Conservation (phyloP, 2,113 vertebrate genomes). For the Vulpes ferrilata region DNA sequence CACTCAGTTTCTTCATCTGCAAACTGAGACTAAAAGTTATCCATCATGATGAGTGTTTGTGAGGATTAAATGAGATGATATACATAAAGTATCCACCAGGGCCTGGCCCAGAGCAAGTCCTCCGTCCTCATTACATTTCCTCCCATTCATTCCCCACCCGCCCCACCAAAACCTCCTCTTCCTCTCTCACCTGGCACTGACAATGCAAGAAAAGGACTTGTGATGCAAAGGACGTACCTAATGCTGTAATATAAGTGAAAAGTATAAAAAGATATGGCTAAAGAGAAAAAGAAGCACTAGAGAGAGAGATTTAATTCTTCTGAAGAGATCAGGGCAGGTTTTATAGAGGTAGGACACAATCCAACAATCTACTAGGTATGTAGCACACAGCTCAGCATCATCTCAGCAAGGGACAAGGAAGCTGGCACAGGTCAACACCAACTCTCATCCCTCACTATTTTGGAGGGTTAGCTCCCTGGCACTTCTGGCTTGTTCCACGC, state of each 20-base stretch:
- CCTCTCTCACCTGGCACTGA: not conserved
- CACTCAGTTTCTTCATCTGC: constrained; percentile 29
- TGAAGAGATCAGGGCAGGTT: constrained; percentile 22
- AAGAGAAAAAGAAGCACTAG: not conserved
- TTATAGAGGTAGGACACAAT: not conserved
- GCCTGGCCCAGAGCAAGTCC: not conserved
- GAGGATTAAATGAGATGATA: not conserved
- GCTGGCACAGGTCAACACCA: not conserved
- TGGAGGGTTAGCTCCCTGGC: not conserved
- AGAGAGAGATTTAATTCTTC: not conserved
- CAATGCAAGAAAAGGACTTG: not conserved
- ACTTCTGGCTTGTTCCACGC: not conserved
- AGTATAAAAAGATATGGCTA: not conserved
- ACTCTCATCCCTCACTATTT: not conserved
- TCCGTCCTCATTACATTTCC: not conserved
- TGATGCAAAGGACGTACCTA: not conserved
- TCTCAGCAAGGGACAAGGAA: not conserved
- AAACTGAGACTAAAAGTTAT: constrained; percentile 39
- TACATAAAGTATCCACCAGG: not conserved
- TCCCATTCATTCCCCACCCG: not conserved
- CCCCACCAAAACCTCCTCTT: not conserved
- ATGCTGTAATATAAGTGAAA: not conserved
- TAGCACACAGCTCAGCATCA: not conserved
- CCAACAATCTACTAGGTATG: not conserved
- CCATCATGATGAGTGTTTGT: not conserved